Evolutionary conservation across 1,140 invertebrate genomes (phyloP).

Genomic region (Planococcus citri): DNA sequence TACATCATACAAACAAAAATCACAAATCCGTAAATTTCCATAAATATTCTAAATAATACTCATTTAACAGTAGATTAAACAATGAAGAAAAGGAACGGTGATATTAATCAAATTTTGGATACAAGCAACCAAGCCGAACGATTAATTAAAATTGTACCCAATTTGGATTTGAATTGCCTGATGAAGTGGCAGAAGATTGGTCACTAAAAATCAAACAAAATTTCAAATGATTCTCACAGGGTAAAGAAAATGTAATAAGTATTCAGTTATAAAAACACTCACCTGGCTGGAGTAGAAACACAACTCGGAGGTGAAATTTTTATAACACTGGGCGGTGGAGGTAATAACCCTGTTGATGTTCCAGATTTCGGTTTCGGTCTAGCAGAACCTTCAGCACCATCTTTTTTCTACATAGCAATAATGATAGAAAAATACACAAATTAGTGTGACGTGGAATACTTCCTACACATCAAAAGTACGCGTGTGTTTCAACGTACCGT

Average conservation of each 20-base stretch:
- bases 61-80: background rate
- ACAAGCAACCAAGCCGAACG: background rate
- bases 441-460: slow-evolving; percentile 21
- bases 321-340: slow-evolving; percentile 68
- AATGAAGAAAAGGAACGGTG: background rate
- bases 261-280: slow-evolving; percentile 23
- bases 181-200: background rate
- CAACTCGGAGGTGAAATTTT: slow-evolving; percentile 53
- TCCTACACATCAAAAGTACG: background rate
- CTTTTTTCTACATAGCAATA: slow-evolving; percentile 60
- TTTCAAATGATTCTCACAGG: too few species aligned
- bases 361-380: slow-evolving; percentile 45
- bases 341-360: slow-evolving; percentile 49
- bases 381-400: slow-evolving; percentile 55
- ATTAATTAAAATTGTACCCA: slow-evolving; percentile 29
- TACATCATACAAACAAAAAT: background rate
- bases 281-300: slow-evolving; percentile 41
- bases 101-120: background rate
- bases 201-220: too few species aligned
- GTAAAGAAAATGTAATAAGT: too few species aligned
- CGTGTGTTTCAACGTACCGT: slow-evolving; percentile 74
- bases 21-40: background rate
- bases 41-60: background rate
- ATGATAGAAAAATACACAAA: slow-evolving; percentile 21
- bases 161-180: slow-evolving; percentile 24